Evolutionary conservation across 2,797 vertebrate genomes (phyloP).

Genomic region (Syngnathus rostellatus): DNA sequence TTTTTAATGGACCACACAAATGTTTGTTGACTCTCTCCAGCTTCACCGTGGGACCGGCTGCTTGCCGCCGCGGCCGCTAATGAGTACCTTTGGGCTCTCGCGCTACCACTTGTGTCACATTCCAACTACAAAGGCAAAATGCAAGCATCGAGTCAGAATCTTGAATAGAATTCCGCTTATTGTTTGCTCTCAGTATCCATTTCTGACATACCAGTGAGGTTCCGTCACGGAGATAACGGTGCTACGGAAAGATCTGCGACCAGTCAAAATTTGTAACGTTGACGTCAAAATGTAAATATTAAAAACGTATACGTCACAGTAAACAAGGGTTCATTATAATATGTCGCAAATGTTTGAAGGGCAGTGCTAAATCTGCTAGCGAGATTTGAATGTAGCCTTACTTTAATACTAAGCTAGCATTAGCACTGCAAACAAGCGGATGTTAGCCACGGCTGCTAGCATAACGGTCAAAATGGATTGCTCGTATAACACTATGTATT

Average conservation of each 20-base stretch:
- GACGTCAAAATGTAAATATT: not conserved
- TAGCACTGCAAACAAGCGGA: not conserved
- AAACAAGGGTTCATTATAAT: too few relatives aligned
- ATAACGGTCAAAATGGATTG: not conserved
- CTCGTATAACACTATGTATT: not conserved
- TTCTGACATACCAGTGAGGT: not conserved
- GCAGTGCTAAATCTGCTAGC: not conserved
- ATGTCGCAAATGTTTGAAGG: too few relatives aligned
- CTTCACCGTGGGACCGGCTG: slow-evolving; percentile 27
- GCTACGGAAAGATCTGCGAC: not conserved
- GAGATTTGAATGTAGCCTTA: not conserved
- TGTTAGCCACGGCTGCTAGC: not conserved
- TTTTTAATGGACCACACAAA: not conserved
- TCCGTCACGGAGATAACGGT: not conserved
- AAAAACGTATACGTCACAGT: too few relatives aligned
- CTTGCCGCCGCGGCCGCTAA: slow-evolving; percentile 33
- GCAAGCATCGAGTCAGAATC: not conserved
- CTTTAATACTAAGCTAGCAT: not conserved
- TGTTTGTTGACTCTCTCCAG: slow-evolving; percentile 32
- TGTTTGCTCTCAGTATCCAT: not conserved
- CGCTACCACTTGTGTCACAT: slow-evolving; percentile 5
- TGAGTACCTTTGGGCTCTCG: slow-evolving; percentile 52
- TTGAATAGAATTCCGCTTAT: not conserved
- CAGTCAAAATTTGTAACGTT: not conserved
- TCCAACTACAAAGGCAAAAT: not conserved